These are phyloP conservation scores for Lomographa bimaculata DNA, from an alignment of 2,888 invertebrate species.

Conservation along the genomic window DNA sequence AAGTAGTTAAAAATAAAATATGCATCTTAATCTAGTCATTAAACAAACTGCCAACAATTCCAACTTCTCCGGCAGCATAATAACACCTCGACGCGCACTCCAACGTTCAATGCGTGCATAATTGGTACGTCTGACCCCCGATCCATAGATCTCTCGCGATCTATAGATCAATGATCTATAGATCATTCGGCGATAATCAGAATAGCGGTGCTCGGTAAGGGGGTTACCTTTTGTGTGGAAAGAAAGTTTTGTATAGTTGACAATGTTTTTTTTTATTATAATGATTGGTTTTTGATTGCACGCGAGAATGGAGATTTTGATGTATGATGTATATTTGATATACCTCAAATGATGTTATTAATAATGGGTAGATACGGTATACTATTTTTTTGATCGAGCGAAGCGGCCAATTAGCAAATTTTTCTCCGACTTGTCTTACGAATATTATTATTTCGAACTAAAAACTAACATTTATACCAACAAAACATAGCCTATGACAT, in stretches of 20 bases:
- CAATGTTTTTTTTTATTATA: conserved; percentile 17
- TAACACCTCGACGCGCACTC: conserved; percentile 35
- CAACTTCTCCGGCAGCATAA: conserved; percentile 33
- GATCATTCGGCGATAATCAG: conserved; percentile 56
- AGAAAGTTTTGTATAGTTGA: conserved; percentile 16
- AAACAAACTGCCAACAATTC: not conserved
- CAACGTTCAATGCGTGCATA: conserved; percentile 49
- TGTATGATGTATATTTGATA: no score
- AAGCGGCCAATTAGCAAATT: no score
- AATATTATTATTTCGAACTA: no score
- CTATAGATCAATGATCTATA: conserved; percentile 70
- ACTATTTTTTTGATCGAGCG: no score
- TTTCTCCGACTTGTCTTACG: no score
- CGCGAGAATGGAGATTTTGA: no score
- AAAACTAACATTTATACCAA: no score
- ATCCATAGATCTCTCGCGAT: conserved; percentile 46
- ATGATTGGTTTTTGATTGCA: conserved; percentile 15
- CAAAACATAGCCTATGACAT: no score
- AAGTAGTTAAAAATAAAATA: no score
- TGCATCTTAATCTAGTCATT: no score
- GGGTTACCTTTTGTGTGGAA: conserved; percentile 20
- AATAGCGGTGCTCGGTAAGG: conserved; percentile 30
- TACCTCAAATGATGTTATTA: no score
- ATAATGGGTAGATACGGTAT: conserved; percentile 3
- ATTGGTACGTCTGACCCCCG: conserved; percentile 50